phyloP scores from a whole-genome alignment of 2,888 invertebrate species.

The Busseola fusca region DNA sequence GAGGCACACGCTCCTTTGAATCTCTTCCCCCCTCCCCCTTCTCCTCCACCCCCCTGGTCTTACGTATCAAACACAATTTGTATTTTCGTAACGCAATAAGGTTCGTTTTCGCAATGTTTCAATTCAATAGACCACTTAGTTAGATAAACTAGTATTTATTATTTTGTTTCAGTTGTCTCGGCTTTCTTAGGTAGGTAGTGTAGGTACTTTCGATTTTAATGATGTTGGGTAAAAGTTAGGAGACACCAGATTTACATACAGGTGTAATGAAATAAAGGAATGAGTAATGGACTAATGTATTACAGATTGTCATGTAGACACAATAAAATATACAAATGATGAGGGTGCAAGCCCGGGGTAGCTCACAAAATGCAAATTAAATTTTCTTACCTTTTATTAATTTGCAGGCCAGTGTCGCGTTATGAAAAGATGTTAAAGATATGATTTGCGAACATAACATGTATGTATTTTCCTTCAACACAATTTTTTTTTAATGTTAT shows the following conservation, averaged over 20 bases:
- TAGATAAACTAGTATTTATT: slow-evolving; percentile 75
- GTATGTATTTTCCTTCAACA: not conserved
- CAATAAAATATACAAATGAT: not conserved
- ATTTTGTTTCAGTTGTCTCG: slow-evolving; percentile 70
- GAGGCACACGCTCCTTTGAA: slow-evolving; percentile 64
- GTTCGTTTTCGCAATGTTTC: slow-evolving; percentile 83
- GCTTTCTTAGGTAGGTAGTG: slow-evolving; percentile 36
- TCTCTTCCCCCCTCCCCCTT: slow-evolving; percentile 74
- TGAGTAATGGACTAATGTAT: not conserved
- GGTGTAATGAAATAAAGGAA: not conserved
- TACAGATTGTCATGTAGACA: not conserved
- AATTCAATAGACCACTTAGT: slow-evolving; percentile 78
- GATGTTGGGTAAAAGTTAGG: slow-evolving; percentile 42
- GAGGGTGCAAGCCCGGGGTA: not conserved
- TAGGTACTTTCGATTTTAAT: slow-evolving; percentile 61
- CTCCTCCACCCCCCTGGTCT: slow-evolving; percentile 49
- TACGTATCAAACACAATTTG: slow-evolving; percentile 78
- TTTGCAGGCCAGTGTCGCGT: not conserved
- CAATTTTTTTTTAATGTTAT: too few species aligned
- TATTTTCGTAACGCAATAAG: slow-evolving; percentile 82
- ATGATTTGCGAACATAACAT: not conserved
- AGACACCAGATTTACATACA: slow-evolving; percentile 13
- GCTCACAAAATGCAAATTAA: not conserved
- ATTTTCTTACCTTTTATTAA: not conserved
- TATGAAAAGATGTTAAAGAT: too few species aligned